Conservation (phyloP, 2,888 invertebrate genomes). For the Eupeodes luniger region DNA sequence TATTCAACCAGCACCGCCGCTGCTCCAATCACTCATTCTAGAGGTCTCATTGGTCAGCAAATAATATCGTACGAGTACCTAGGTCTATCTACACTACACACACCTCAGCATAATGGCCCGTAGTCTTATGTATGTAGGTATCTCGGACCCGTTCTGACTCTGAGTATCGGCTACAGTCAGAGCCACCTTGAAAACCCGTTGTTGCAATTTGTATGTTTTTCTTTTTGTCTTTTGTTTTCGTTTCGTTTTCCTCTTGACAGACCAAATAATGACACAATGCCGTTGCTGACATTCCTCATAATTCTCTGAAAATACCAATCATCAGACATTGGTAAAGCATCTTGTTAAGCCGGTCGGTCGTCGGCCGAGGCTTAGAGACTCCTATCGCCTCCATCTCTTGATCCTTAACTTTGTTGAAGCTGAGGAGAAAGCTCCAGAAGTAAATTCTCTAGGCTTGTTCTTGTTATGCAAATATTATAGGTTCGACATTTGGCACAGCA, state of each 20-base stretch:
- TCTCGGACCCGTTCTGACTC: conserved; percentile 64
- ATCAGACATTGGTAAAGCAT: conserved; percentile 48
- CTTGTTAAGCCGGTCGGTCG: conserved; percentile 56
- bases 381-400: not conserved
- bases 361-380: not conserved
- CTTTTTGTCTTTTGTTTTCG: conserved; percentile 46
- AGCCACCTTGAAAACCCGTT: conserved; percentile 70
- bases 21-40: conserved; percentile 58
- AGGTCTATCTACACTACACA: not conserved
- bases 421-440: conserved; percentile 61
- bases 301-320: conserved; percentile 51
- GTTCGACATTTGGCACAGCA: conserved; percentile 42
- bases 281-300: conserved; percentile 63
- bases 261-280: conserved; percentile 65
- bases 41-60: conserved; percentile 45
- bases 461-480: conserved; percentile 46
- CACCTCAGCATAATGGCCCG: conserved; percentile 10
- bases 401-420: no score
- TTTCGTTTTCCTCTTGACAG: conserved; percentile 12
- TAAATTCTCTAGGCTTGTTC: conserved; percentile 44
- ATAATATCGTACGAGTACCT: conserved; percentile 29
- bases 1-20: conserved; percentile 26
- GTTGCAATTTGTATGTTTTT: conserved; percentile 27
- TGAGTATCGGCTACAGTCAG: conserved; percentile 18
- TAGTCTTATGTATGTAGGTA: not conserved